Conservation (phyloP, 2,888 invertebrate species). For the Hypena proboscidalis region DNA sequence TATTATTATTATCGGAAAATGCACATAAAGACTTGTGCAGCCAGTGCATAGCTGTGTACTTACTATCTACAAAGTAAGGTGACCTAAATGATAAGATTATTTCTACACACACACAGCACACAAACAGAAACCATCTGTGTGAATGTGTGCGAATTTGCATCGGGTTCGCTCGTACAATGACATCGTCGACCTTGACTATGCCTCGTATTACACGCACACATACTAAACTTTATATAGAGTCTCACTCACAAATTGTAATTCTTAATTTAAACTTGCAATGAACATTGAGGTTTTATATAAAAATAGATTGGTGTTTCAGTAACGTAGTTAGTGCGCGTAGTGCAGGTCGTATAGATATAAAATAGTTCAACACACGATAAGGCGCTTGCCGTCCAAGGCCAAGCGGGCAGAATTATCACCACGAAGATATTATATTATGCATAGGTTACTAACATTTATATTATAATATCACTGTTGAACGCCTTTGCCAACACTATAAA, state of each 20-base stretch:
- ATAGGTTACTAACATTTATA: too few species aligned
- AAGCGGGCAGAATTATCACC: constrained; percentile 58
- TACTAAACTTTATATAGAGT: constrained; percentile 54
- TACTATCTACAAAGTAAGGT: constrained; percentile 82
- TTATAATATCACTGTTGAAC: too few species aligned
- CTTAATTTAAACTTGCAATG: constrained; percentile 39
- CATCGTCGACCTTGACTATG: constrained; percentile 83
- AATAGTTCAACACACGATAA: constrained; percentile 84
- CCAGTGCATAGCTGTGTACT: constrained; percentile 50
- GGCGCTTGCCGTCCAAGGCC: constrained; percentile 74
- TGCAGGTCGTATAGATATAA: constrained; percentile 36
- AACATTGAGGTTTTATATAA: constrained; percentile 15
- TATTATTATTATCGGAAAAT: not conserved
- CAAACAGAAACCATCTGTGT: constrained; percentile 44
- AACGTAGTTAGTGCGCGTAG: constrained; percentile 11
- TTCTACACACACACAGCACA: constrained; percentile 68
- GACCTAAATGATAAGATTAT: constrained; percentile 85
- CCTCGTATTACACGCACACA: constrained; percentile 68
- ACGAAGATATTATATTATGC: constrained; percentile 39
- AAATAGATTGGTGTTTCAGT: constrained; percentile 21
- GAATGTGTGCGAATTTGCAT: constrained; percentile 67
- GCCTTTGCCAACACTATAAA: too few species aligned
- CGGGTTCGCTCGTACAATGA: constrained; percentile 80
- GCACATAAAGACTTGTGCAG: constrained; percentile 10
- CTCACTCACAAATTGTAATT: constrained; percentile 62